Base-by-base conservation (phyloP, 2,888 invertebrate genomes). In the Tigriopus californicus region DNA sequence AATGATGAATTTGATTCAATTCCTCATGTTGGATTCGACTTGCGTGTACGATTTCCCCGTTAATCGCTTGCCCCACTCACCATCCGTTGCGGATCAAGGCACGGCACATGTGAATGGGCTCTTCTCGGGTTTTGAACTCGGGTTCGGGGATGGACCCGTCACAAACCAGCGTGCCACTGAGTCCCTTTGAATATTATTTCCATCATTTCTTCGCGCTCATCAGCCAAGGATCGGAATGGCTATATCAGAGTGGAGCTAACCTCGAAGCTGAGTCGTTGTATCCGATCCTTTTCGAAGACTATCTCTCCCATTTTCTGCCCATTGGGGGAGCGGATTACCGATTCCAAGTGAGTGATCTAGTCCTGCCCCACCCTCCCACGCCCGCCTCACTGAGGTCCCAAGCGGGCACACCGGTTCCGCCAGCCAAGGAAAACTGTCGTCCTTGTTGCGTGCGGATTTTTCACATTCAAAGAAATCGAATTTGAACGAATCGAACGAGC, bases 151-250 rank as follows among this genome's bases (percentile, higher is more conserved):
- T 49, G 22, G 13, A 15, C 6, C 22, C 22, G 5, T 15, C 49
- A 5, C 22, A 20, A 46, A 33, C 46, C n/a, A 20, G 22, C 24
- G 24, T 42, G 10, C 18, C 15, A 44, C 22, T 59, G n/a, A 53
- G 89, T 79, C 83, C 91, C 10, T 92, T 92, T 74, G 92, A 94
- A 72, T 88, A 83, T 70, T 92, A 83, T 68, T 81, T 92, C 64
- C 82, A 91, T 66, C 82, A 88, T 69, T 90, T 91, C 76, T 82
- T 85, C 1, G 79, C 85, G 66, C 81, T 86, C 68, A 72, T 87
- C 61, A 80, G 83, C 22, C 82, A 80, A 70, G 80, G 81, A 44
- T 78, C 75, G 70, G 74, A 79, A 62, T 79, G 79, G 66, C 70
- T 69, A 51, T 72, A 73, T 1, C 74, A 74, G 69, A 73, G 77